Evolutionary conservation across 2,888 invertebrate species (phyloP), one percentile per base, ranked within the genome.

Genomic region (Caenorhabditis becei): DNA sequence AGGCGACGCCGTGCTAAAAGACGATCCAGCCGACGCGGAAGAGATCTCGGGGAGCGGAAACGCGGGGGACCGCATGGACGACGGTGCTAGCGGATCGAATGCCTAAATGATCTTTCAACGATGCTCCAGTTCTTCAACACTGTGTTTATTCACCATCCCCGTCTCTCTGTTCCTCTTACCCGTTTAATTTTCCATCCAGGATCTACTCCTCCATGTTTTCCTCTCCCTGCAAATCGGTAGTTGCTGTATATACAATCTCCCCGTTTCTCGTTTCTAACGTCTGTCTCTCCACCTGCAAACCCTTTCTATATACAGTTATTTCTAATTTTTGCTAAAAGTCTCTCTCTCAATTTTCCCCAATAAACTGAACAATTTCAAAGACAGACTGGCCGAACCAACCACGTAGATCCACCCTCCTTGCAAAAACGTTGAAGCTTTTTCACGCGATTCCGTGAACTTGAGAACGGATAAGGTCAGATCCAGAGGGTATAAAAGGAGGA

Each of bases 1-100:
- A 70, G 87, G 87, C 16, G 86, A 87, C 65, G 83, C 80, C 20
- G 88, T 88, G 83, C 67, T 86, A 51, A 87, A 87, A 51, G 83
- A 83, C 51, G 85, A 78, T 18, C 71, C 53, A 14, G 62, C 58
- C 4, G 81, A 83, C 11, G 41, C 69, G 14, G 71, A 61, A 16
- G 54, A 41, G 44, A 59, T 53, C 16, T 23, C 53, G 5, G 53
- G 59, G 18, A 51, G 37, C 18, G 71, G 63, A 37, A 59, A 41
- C 14, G 71, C 24, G 14, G 79, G 72, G 1, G 69, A 58, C 14
- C 63, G 58, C 16, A 66, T 75, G 59, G 67, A 80, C 53, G 74
- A 74, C 14, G 78, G 72, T 23, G 80, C 80, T 24, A 69, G 69
- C 28, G 80, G 74, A 69, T 80, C 80, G 14, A 80, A 74, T 44